Base-by-base conservation (phyloP, 2,888 invertebrate genomes). In the Eupithecia dodoneata region DNA sequence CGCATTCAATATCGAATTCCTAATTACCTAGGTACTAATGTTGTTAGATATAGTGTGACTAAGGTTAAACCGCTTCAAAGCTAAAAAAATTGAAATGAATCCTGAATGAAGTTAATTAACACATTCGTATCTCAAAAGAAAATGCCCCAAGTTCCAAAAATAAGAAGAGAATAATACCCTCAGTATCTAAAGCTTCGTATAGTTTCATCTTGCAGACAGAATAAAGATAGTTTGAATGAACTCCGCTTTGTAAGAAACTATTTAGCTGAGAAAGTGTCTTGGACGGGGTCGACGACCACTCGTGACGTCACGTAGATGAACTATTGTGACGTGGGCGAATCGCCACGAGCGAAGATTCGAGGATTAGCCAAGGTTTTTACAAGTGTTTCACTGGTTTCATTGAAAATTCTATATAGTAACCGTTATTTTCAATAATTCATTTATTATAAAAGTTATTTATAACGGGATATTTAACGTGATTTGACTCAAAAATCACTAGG, bases 221-320 rank as follows among this genome's bases (percentile, higher is more conserved):
- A 63, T 45, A 44, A 30, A 30, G 55, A 55, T 59, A n/a, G 13
- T 6, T 63, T 7, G 30, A 66, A 66, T 10, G 59, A 59, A 18
- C 30, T 55, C 63, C 3, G 47, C 47, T 72, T 47, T 45, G 45
- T 45, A 15, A 66, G 65, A 42, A 42, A 42, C 63, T 45, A 45
- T 73, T 66, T 52, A 73, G 42, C 52, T 66, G 7, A 13, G 72
- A 65, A 72, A 72, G 59, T 72, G 52, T 65, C 49, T 45, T 7
- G 2, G 18, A 9, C 59, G 73, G 47, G 73, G 76, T 76, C 70
- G 30, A 71, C 42, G 73, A 73, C 75, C 71, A 71, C 75, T 72
- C 49, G 72, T 67, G 73, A 69, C 65, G 75, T 75, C 75, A 75
- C 71, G 18, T 18, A 73, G 65, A 76, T 65, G 76, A 76, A 30